Base-by-base conservation (phyloP, 2,113 vertebrate genomes). In the Acanthochromis polyacanthus region DNA sequence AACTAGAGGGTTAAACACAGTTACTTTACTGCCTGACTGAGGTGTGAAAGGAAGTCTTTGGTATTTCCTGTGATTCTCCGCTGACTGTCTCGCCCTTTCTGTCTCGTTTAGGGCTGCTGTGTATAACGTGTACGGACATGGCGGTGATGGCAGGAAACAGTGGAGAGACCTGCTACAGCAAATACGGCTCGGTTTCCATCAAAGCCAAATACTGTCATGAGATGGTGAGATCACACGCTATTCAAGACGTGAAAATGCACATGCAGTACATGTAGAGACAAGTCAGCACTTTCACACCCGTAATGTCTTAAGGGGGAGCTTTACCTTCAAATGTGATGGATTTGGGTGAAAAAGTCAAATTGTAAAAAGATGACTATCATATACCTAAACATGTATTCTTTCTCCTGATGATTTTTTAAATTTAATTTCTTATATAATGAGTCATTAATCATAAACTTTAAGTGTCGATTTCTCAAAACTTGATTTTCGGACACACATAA, bases 121-220 rank as follows among this genome's bases (percentile, higher is more conserved):
- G 97, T 0, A 80, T 99, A 59, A 98, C 97, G 0, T 98, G 97
- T 86, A 98, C 97, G 0, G 97, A 98, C 93, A 97, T 97, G 96
- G 97, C 95, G 0, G 97, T 98, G 75, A 92, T 97, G 95, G 97
- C 97, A 0, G 97, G 97, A 20, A 98, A 98, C 93, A 95, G 92
- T 0, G 92, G 95, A 0, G 97, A 98, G 89, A 99, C 97, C 0
- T 98, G 97, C 78, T 99, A 98, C 91, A 95, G 96, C 91, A 99
- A 99, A 83, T 99, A 99, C 0, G 96, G 97, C 0, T 95, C 97
- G 1, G 82, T 97, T 84, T 97, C 97, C 68, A 94, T 98, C 86
- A 98, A 98, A 92, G 93, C 96, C 87, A 96, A 91, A 32, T 97
- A 95, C 91, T 99, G 97, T 82, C 97, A 99, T 0, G 97, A 99